phyloP scores from a whole-genome alignment of 2,888 invertebrate species.

The Tridacna gigas region DNA sequence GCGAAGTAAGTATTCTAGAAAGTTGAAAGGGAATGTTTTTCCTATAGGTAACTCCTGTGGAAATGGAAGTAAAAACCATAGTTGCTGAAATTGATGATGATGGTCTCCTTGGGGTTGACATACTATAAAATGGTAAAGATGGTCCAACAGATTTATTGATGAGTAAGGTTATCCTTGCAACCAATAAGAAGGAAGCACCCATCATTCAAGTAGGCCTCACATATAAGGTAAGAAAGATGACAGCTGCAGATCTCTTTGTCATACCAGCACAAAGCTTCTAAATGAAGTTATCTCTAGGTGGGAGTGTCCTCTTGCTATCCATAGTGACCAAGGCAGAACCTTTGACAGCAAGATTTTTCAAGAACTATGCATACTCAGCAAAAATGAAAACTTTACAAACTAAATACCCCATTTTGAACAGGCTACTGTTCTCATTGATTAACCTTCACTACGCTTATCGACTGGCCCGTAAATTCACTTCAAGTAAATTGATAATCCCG shows the following conservation, averaged over 20 bases:
- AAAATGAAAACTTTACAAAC: no score
- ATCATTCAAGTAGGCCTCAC: slow-evolving; percentile 4
- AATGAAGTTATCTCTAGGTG: slow-evolving; percentile 43
- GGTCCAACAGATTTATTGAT: slow-evolving; percentile 49
- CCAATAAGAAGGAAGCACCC: slow-evolving; percentile 26
- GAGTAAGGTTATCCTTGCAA: slow-evolving; percentile 27
- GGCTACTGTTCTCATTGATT: no score
- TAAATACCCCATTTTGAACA: no score
- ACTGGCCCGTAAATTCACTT: no score
- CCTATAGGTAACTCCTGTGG: background rate
- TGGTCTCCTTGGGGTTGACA: slow-evolving; percentile 46
- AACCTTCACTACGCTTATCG: no score
- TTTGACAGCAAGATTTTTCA: slow-evolving; percentile 47
- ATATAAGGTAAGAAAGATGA: slow-evolving; percentile 24
- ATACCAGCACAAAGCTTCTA: slow-evolving; percentile 32
- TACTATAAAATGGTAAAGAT: slow-evolving; percentile 34
- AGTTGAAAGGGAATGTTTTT: slow-evolving; percentile 7
- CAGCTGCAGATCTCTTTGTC: slow-evolving; percentile 29
- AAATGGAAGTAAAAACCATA: background rate
- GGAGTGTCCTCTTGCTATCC: slow-evolving; percentile 38
- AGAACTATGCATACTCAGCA: slow-evolving; percentile 36
- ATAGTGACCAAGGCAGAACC: slow-evolving; percentile 46
- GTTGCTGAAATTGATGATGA: slow-evolving; percentile 47
- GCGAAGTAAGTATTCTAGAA: slow-evolving; percentile 7
- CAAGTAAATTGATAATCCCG: no score